A percentile compares a stretch with the other conserved stretches of the same genome.
Conservation (phyloP, 2,797 vertebrate genomes). For the Scomberomorus guttatus region DNA sequence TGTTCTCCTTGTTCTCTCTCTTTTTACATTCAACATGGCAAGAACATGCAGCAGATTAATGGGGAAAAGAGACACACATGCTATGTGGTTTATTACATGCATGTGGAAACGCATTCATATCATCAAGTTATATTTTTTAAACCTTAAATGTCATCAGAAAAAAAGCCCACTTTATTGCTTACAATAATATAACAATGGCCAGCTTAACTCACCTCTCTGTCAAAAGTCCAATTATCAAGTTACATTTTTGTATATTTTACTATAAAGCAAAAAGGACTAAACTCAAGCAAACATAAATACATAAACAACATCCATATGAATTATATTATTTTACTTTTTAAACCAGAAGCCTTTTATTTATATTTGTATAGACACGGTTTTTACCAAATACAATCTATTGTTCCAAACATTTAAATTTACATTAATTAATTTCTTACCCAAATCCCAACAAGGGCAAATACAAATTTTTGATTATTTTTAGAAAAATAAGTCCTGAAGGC, state of each 20-base stretch:
- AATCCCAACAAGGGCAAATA: neutral
- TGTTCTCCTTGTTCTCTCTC: constrained; percentile 68
- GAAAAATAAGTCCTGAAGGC: neutral
- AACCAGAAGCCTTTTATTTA: neutral
- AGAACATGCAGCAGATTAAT: constrained; percentile 63
- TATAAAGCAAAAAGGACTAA: neutral
- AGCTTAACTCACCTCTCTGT: neutral
- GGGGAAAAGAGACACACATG: constrained; percentile 19
- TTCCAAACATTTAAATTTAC: too few relatives aligned
- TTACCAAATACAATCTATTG: neutral
- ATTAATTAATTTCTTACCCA: too few relatives aligned
- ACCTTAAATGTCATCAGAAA: constrained; percentile 1
- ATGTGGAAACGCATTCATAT: constrained; percentile 1
- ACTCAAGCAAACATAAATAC: neutral
- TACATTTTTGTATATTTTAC: neutral
- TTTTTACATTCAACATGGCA: constrained; percentile 60
- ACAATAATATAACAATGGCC: neutral
- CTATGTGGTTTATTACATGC: constrained; percentile 1
- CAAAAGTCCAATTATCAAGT: neutral
- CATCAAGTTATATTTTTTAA: neutral
- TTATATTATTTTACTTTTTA: neutral
- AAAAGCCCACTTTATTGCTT: neutral
- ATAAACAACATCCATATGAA: neutral
- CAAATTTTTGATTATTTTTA: neutral
- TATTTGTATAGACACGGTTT: neutral